These are phyloP conservation scores for Hecatera dysodea DNA, from an alignment of 2,888 invertebrate genomes.

Conservation along the genomic window DNA sequence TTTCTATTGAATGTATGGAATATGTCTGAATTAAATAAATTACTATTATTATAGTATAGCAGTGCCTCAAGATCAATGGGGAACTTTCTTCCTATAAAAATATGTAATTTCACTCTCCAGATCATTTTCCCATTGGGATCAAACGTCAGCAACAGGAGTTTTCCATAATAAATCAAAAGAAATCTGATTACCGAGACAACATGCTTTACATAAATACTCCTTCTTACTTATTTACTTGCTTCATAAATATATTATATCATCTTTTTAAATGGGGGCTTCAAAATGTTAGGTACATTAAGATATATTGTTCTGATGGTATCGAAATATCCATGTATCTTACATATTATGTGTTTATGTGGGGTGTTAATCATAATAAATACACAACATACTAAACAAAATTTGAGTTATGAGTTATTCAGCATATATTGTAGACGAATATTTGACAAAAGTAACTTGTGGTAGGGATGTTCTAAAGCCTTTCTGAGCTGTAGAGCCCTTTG, in stretches of 20 bases:
- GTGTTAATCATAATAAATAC: neutral
- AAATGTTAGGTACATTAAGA: neutral
- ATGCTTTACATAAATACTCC: neutral
- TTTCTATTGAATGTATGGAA: no score
- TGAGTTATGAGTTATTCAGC: neutral
- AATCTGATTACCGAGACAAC: slow-evolving; percentile 9
- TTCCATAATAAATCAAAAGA: slow-evolving; percentile 23
- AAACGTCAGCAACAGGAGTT: neutral
- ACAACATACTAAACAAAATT: no score
- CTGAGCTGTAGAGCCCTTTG: no score
- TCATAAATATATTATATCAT: neutral
- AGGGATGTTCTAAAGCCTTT: no score
- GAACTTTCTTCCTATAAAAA: neutral
- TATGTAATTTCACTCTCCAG: no score
- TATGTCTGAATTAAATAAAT: no score
- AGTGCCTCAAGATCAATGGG: no score
- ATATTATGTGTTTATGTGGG: neutral
- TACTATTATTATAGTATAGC: no score
- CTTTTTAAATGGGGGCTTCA: neutral
- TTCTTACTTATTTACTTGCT: slow-evolving; percentile 1
- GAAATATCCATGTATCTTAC: neutral
- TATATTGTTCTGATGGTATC: slow-evolving; percentile 9
- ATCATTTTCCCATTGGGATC: neutral
- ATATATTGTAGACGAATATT: no score
- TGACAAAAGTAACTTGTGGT: no score